Evolutionary conservation across 92 coral and sea anemone species (phyloP).

Genomic region (Palythoa grandis): DNA sequence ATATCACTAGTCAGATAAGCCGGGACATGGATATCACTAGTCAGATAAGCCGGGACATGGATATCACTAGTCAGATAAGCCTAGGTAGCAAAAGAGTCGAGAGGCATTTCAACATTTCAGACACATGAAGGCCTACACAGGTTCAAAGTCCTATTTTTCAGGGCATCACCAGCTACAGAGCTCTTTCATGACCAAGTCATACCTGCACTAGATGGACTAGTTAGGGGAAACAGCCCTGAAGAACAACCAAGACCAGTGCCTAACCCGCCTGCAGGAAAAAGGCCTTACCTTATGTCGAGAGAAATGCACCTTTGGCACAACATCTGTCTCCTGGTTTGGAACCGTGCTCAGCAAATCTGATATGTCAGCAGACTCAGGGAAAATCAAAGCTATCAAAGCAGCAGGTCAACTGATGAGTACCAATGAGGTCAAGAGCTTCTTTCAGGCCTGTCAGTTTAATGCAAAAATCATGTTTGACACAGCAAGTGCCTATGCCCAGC

Average conservation of each 20-base stretch:
- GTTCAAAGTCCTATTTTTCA: slow-evolving; percentile 41
- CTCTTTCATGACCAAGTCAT: slow-evolving; percentile 40
- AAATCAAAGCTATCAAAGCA: neutral
- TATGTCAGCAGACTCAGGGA: neutral
- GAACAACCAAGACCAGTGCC: slow-evolving; percentile 30
- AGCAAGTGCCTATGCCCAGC: neutral
- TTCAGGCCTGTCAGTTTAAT: neutral
- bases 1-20: no score
- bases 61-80: no score
- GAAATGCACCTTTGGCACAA: neutral
- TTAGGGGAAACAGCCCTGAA: slow-evolving; percentile 16
- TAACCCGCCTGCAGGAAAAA: slow-evolving; percentile 20
- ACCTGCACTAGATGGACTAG: slow-evolving; percentile 32
- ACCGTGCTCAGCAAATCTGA: neutral
- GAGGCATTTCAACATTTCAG: slow-evolving; percentile 27
- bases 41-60: no score
- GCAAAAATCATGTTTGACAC: neutral
- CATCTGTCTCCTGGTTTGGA: neutral
- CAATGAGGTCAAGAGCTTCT: neutral
- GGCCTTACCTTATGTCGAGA: neutral
- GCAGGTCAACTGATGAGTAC: neutral
- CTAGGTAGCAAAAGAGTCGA: slow-evolving; percentile 19
- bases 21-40: no score
- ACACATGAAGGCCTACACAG: slow-evolving; percentile 43
- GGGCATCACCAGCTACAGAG: slow-evolving; percentile 35